Percentiles rank a stretch among this genome's conserved stretches.
phyloP scores from a whole-genome alignment of 2,113 vertebrate genomes.

The Camelus bactrianus region DNA sequence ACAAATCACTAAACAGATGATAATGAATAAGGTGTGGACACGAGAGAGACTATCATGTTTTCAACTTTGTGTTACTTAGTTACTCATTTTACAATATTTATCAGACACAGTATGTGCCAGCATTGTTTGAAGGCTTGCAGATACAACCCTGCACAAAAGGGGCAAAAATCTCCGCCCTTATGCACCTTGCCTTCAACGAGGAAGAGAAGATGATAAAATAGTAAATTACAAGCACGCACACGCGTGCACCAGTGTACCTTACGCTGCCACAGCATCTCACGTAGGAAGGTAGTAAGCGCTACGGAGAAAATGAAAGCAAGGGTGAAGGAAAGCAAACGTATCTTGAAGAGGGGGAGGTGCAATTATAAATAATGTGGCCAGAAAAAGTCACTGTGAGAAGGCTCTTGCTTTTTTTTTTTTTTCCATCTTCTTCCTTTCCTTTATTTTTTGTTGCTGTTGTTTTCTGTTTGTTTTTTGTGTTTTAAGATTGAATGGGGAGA shows the following conservation, averaged over 20 bases:
- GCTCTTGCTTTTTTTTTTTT: fast-evolving
- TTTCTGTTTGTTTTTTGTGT: background rate
- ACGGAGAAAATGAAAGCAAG: background rate
- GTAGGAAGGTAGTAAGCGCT: background rate
- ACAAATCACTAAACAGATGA: background rate
- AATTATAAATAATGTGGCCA: background rate
- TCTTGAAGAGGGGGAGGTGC: background rate
- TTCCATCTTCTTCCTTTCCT: background rate
- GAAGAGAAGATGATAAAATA: background rate
- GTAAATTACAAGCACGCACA: background rate
- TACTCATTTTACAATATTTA: background rate
- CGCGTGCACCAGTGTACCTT: background rate
- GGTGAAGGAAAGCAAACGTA: background rate
- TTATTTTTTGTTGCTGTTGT: background rate
- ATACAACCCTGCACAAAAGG: background rate
- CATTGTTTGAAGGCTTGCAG: background rate
- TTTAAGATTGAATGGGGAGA: background rate
- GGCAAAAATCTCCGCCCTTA: background rate
- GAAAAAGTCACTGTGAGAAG: background rate
- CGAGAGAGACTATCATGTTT: background rate
- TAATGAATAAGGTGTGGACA: background rate
- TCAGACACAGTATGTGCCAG: background rate
- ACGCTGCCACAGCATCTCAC: background rate
- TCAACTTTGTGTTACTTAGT: background rate
- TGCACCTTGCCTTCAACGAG: background rate